These are phyloP conservation scores for Portunus trituberculatus DNA, from an alignment of 1,140 invertebrate species.

Conservation along the genomic window DNA sequence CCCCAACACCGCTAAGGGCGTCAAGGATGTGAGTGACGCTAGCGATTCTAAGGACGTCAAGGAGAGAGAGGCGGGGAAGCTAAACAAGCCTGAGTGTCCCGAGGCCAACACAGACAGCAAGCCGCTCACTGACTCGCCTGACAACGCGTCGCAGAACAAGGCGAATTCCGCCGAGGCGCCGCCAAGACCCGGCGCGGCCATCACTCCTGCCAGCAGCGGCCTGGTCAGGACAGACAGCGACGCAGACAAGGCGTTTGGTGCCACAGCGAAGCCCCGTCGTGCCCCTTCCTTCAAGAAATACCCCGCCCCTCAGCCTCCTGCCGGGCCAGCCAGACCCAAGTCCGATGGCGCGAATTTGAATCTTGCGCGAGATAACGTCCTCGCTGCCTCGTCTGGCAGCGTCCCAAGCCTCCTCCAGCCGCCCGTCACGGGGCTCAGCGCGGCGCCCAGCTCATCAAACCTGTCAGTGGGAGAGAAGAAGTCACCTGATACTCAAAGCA, in stretches of 20 bases:
- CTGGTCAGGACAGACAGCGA: neutral
- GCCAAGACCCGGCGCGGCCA: neutral
- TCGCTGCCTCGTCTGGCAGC: neutral
- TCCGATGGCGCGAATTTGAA: neutral
- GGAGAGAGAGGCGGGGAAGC: neutral
- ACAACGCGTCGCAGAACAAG: neutral
- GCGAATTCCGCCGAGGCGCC: neutral
- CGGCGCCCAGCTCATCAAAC: no score
- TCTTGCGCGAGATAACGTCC: neutral
- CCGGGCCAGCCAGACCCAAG: neutral
- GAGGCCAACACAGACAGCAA: neutral
- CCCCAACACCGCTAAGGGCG: neutral
- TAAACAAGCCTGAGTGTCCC: neutral
- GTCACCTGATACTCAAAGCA: neutral
- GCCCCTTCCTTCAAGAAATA: conserved; percentile 74
- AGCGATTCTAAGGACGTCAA: neutral
- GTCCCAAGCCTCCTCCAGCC: neutral
- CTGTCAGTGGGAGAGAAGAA: neutral
- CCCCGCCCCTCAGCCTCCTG: conserved; percentile 68
- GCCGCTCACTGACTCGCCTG: neutral
- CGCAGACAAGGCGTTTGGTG: neutral
- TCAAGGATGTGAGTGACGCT: neutral
- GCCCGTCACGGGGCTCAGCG: no score
- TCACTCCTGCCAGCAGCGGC: neutral
- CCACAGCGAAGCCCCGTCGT: conserved; percentile 50